Percentiles rank a stretch among this genome's conserved stretches.
Conservation (phyloP, 2,113 vertebrate species). For the Xiphorhynchus elegans region DNA sequence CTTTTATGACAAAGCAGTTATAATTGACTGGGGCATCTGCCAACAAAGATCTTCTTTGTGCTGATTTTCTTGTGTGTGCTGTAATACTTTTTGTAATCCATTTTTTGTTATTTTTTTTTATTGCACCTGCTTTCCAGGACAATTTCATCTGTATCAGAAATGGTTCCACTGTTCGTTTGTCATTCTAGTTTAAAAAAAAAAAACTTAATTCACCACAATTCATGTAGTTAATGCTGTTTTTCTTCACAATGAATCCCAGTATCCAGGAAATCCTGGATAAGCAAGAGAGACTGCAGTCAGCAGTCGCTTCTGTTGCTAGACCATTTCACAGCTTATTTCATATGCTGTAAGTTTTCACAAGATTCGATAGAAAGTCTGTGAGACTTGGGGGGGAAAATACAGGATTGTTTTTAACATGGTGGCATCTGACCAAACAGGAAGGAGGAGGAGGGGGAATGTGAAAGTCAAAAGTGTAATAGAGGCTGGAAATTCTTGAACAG, state of each 20-base stretch:
- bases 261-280: not conserved
- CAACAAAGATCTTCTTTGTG: slow-evolving; percentile 22
- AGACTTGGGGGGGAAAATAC: slow-evolving; percentile 25
- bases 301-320: not conserved
- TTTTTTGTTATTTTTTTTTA: not conserved
- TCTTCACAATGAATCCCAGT: slow-evolving; percentile 10
- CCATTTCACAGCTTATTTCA: slow-evolving; percentile 30
- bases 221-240: slow-evolving; percentile 19
- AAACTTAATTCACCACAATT: not conserved
- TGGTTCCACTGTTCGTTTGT: not conserved
- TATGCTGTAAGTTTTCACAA: slow-evolving; percentile 37
- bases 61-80: not conserved
- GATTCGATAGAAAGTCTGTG: slow-evolving; percentile 32
- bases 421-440: slow-evolving; percentile 37
- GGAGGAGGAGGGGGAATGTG: not conserved
- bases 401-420: slow-evolving; percentile 50
- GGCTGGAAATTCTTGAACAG: slow-evolving; percentile 68
- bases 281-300: slow-evolving; percentile 7
- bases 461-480: slow-evolving; percentile 53
- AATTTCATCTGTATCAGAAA: slow-evolving; percentile 36
- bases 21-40: not conserved
- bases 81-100: not conserved
- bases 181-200: not conserved
- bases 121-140: not conserved
- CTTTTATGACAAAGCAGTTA: not conserved